Evolutionary conservation across 1,140 invertebrate species (phyloP).

Genomic region (Atta texana): DNA sequence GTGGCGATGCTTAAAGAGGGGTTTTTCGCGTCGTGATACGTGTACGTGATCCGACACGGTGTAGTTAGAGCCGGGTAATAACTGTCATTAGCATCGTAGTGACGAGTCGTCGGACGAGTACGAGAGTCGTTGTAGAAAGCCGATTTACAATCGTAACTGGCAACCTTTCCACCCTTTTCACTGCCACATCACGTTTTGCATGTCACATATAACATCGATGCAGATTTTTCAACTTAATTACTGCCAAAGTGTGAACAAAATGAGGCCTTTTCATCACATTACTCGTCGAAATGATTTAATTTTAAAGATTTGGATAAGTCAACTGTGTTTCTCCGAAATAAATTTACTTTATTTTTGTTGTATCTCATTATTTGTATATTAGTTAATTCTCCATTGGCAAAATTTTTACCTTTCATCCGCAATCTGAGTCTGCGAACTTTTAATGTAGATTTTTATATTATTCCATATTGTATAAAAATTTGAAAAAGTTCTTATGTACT

Average conservation of each 20-base stretch:
- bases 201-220: conserved; percentile 25
- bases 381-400: neutral
- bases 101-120: conserved; percentile 27
- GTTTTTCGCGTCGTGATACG: conserved; percentile 47
- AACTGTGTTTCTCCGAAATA: neutral
- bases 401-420: too few relatives aligned
- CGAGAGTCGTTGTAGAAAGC: conserved; percentile 34
- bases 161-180: conserved; percentile 27
- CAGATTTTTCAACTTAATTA: conserved; percentile 33
- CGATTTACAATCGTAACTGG: conserved; percentile 48
- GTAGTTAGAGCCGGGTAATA: conserved; percentile 35
- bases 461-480: too few relatives aligned
- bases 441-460: too few relatives aligned
- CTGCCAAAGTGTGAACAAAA: conserved; percentile 2
- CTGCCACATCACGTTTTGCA: neutral
- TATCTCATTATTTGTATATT: neutral
- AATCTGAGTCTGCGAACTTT: too few relatives aligned
- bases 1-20: conserved; percentile 40
- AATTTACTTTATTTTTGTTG: neutral
- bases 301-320: neutral
- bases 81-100: conserved; percentile 42
- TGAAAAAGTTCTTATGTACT: too few relatives aligned
- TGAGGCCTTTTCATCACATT: neutral
- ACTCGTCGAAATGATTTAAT: neutral
- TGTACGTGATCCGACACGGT: conserved; percentile 44